phyloP scores from a whole-genome alignment of 2,113 vertebrate species.

The Oryzias celebensis region DNA sequence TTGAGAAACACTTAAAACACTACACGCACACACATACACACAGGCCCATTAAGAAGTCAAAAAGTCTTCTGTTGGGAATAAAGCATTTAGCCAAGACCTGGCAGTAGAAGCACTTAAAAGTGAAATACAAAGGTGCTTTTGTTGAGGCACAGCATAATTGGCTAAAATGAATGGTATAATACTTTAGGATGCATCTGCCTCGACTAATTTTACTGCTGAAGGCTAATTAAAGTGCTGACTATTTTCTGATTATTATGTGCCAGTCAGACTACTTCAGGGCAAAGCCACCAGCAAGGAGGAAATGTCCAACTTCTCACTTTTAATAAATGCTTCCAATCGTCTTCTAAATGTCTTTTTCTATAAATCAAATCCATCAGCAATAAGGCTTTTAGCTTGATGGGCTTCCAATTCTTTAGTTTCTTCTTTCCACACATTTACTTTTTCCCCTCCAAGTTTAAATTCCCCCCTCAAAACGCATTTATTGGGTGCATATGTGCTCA shows the following conservation, averaged over 20 bases:
- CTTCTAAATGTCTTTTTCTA: not conserved
- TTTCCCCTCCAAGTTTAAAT: not conserved
- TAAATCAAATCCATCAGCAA: not conserved
- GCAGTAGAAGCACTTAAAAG: slow-evolving; percentile 20
- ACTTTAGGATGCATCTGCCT: slow-evolving; percentile 23
- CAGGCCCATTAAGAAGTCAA: slow-evolving; percentile 32
- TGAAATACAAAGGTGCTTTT: slow-evolving; percentile 61
- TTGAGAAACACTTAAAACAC: slow-evolving; percentile 14
- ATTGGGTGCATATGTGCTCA: not conserved
- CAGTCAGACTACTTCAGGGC: slow-evolving; percentile 5
- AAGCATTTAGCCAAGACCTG: slow-evolving; percentile 50
- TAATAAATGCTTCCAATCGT: slow-evolving; percentile 6
- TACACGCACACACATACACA: slow-evolving; percentile 19
- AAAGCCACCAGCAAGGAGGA: not conserved
- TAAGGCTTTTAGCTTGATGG: not conserved
- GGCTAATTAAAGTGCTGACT: slow-evolving; percentile 30
- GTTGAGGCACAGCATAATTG: slow-evolving; percentile 28
- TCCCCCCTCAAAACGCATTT: not conserved
- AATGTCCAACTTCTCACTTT: not conserved
- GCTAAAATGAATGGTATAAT: slow-evolving; percentile 44
- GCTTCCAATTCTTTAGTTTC: not conserved
- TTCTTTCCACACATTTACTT: not conserved
- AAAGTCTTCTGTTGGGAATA: slow-evolving; percentile 49
- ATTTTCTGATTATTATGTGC: slow-evolving; percentile 10
- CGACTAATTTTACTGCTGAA: slow-evolving; percentile 39